Percentiles rank a stretch among this genome's conserved stretches.
Conservation (phyloP, 2,113 vertebrate genomes). For the Enhydra lutris region DNA sequence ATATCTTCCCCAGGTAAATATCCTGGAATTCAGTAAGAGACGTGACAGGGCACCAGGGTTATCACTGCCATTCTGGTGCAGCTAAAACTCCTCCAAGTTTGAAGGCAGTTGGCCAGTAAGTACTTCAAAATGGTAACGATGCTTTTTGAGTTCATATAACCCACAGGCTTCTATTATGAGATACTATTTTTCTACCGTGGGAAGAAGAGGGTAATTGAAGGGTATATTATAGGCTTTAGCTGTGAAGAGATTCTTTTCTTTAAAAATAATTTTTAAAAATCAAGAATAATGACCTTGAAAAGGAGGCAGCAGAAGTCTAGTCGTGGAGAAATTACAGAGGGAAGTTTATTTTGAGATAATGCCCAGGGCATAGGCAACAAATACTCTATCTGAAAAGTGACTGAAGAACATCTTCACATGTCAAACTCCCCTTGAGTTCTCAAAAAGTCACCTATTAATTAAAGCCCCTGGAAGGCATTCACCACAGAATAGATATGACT, state of each 20-base stretch:
- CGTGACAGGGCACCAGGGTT: neutral
- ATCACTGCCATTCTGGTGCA: neutral
- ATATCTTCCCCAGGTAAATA: neutral
- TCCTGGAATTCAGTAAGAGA: slow-evolving; percentile 12
- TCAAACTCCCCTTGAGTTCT: neutral
- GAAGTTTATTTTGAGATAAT: slow-evolving; percentile 57
- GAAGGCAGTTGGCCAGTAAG: neutral
- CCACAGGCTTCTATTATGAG: neutral
- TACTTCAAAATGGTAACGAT: neutral
- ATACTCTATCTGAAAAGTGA: slow-evolving; percentile 11
- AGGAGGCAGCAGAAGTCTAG: neutral
- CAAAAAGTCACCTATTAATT: neutral
- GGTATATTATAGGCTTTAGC: neutral
- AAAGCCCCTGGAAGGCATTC: neutral
- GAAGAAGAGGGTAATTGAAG: slow-evolving; percentile 38
- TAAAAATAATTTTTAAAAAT: slow-evolving; percentile 41
- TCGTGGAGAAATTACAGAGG: neutral
- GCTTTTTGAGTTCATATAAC: neutral
- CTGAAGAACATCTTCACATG: neutral
- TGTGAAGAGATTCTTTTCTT: slow-evolving; percentile 30
- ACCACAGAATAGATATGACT: neutral
- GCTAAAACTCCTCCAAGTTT: neutral
- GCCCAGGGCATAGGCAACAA: neutral
- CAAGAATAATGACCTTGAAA: slow-evolving; percentile 55
- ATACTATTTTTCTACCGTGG: neutral